Percentiles rank a stretch among this genome's conserved stretches.
Evolutionary conservation across 2,113 vertebrate genomes (phyloP).

Genomic region (Micronisus gabar): DNA sequence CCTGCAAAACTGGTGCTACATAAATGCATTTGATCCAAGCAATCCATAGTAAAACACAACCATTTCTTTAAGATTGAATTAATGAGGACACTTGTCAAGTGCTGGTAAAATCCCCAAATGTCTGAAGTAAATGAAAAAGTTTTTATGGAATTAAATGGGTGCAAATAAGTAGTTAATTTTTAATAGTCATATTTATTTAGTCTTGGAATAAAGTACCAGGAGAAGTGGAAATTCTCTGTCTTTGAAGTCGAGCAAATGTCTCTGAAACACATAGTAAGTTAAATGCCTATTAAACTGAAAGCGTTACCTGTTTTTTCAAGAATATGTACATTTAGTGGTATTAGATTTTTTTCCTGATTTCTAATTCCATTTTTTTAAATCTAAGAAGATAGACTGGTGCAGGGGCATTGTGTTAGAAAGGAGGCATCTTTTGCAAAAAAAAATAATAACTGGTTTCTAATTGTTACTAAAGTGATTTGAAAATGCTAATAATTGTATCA

Average conservation of each 20-base stretch:
- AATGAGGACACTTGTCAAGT: neutral
- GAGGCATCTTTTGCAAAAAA: neutral
- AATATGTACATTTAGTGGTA: neutral
- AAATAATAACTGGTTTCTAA: neutral
- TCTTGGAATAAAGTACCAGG: neutral
- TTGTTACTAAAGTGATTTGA: neutral
- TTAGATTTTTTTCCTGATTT: neutral
- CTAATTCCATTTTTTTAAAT: neutral
- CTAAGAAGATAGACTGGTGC: neutral
- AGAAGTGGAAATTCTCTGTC: neutral
- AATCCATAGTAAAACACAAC: neutral
- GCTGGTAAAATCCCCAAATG: neutral
- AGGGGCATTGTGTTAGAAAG: neutral
- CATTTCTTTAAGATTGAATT: neutral
- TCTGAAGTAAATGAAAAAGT: neutral
- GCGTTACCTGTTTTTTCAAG: neutral
- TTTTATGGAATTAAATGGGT: neutral
- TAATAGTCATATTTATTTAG: neutral
- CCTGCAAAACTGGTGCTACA: neutral
- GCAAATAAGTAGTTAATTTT: neutral
- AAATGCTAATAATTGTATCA: neutral
- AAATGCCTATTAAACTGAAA: neutral
- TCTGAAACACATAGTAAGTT: neutral
- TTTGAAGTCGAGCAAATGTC: neutral
- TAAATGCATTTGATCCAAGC: neutral